A percentile compares a stretch with the other conserved stretches of the same genome.
Evolutionary conservation across 2,113 vertebrate genomes (phyloP).

Genomic region (Anser brachyrhynchus): DNA sequence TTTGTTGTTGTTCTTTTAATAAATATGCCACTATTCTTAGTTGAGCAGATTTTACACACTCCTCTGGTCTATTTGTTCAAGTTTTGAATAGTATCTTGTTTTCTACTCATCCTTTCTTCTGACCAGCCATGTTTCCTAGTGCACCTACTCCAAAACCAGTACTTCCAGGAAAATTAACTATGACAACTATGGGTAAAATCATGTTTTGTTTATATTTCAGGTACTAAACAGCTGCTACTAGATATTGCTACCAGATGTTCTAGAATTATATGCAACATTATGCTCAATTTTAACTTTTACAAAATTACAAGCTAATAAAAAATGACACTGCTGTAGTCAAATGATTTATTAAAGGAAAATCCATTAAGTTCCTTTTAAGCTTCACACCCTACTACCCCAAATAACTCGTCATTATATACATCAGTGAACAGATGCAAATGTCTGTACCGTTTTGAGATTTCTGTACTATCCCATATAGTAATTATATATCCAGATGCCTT

Average conservation of each 20-base stretch:
- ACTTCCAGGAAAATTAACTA: conserved; percentile 53
- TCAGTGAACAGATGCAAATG: conserved; percentile 15
- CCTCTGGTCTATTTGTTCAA: background rate
- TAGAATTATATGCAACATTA: conserved; percentile 79
- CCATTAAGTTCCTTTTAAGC: conserved; percentile 59
- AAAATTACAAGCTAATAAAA: conserved; percentile 75
- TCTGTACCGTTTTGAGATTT: conserved; percentile 8
- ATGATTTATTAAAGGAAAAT: conserved; percentile 76
- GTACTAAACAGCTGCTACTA: conserved; percentile 78
- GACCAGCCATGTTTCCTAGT: background rate
- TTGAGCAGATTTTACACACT: background rate
- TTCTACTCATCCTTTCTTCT: background rate
- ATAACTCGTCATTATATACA: conserved; percentile 18
- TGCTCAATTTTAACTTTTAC: conserved; percentile 72
- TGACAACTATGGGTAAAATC: conserved; percentile 43
- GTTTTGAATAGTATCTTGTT: background rate
- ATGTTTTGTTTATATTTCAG: conserved; percentile 77
- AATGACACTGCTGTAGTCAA: conserved; percentile 58
- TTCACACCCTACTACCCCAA: conserved; percentile 56
- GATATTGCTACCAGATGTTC: conserved; percentile 79
- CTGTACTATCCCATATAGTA: background rate
- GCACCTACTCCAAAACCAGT: background rate
- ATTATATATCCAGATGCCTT: conserved; percentile 32
- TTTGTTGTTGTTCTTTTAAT: background rate
- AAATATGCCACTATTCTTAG: background rate